Evolutionary conservation across 2,888 invertebrate genomes (phyloP).

Genomic region (Andrena fulva): DNA sequence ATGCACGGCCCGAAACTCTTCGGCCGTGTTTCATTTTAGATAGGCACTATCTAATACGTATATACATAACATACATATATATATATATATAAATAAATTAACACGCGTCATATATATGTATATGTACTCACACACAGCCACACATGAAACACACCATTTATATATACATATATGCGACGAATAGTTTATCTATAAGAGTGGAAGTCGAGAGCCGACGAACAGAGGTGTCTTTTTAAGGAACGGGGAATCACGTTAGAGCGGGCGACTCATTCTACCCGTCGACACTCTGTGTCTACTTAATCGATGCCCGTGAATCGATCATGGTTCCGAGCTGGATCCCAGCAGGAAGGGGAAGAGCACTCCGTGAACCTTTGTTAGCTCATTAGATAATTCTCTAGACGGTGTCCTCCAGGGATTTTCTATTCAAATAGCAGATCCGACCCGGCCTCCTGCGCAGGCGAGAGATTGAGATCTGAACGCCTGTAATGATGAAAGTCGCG

Average conservation of each 20-base stretch:
- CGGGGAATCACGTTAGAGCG: slow-evolving; percentile 43
- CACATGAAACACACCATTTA: slow-evolving; percentile 5
- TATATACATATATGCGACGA: slow-evolving; percentile 34
- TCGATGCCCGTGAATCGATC: slow-evolving; percentile 71
- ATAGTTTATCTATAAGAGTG: slow-evolving; percentile 49
- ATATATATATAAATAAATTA: slow-evolving; percentile 34
- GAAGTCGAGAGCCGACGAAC: slow-evolving; percentile 38
- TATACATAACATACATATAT: slow-evolving; percentile 42
- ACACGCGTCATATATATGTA: slow-evolving; percentile 19
- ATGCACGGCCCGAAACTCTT: slow-evolving; percentile 48
- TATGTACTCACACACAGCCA: slow-evolving; percentile 1
- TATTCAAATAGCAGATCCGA: too few relatives aligned
- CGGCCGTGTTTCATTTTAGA: slow-evolving; percentile 67
- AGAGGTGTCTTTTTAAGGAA: slow-evolving; percentile 61
- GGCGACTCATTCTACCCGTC: slow-evolving; percentile 63
- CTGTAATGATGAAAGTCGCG: too few relatives aligned
- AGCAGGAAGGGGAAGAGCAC: slow-evolving; percentile 28
- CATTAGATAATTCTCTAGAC: too few relatives aligned
- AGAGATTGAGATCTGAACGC: too few relatives aligned
- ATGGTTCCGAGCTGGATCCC: slow-evolving; percentile 16
- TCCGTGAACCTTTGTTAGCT: slow-evolving; percentile 26
- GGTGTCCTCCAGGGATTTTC: too few relatives aligned
- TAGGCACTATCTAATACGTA: slow-evolving; percentile 73
- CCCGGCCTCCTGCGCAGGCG: too few relatives aligned
- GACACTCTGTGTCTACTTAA: slow-evolving; percentile 73